A percentile compares a stretch with the other conserved stretches of the same genome.
These are phyloP conservation scores for Ciconia stormi DNA, from an alignment of 2,113 vertebrate species.

Conservation along the genomic window DNA sequence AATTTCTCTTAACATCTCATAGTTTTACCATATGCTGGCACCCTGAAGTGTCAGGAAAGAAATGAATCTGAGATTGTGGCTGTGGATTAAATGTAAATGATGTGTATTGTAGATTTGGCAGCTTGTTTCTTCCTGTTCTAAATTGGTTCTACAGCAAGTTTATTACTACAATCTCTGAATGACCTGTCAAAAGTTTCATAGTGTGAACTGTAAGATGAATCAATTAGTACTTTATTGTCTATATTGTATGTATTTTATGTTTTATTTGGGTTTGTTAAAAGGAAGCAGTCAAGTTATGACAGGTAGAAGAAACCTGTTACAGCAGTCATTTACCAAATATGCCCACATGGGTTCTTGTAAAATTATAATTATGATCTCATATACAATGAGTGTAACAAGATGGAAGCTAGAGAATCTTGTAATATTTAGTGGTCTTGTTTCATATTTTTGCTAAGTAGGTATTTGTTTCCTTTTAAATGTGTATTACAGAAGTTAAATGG, in stretches of 20 bases:
- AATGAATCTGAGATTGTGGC: constrained; percentile 3
- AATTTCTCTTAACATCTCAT: constrained; percentile 32
- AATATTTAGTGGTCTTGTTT: background rate
- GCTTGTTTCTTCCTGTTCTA: background rate
- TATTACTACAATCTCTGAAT: background rate
- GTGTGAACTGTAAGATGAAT: background rate
- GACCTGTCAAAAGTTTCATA: background rate
- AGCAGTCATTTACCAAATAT: background rate
- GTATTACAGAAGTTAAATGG: background rate
- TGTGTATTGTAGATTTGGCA: background rate
- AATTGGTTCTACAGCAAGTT: background rate
- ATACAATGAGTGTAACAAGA: background rate
- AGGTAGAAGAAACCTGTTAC: background rate
- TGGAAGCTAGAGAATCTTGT: background rate
- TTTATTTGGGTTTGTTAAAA: background rate
- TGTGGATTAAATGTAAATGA: constrained; percentile 27
- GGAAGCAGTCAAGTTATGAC: background rate
- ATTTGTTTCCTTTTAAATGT: background rate
- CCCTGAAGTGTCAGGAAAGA: constrained; percentile 26
- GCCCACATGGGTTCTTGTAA: background rate
- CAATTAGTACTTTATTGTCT: background rate
- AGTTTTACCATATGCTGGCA: background rate
- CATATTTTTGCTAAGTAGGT: background rate
- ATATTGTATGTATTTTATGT: background rate
- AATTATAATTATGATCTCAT: background rate